phyloP scores from a whole-genome alignment of 2,888 invertebrate genomes.

The Troides aeacus region DNA sequence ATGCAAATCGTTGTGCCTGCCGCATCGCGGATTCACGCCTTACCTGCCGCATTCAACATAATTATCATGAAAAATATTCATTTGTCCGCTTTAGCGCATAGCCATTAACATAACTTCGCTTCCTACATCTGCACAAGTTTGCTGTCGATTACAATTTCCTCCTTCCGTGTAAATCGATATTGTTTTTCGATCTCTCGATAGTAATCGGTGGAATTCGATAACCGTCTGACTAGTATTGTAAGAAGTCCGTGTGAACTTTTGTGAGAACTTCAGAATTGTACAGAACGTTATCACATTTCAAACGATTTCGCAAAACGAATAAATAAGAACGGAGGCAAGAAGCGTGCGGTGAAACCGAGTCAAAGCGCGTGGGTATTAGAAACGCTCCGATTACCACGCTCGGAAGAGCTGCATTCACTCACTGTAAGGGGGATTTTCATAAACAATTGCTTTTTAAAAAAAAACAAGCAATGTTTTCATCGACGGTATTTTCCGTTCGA shows the following conservation, averaged over 20 bases:
- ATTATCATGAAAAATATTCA: constrained; percentile 78
- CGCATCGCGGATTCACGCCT: constrained; percentile 56
- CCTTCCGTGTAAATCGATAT: constrained; percentile 56
- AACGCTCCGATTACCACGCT: constrained; percentile 78
- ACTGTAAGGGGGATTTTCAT: constrained; percentile 36
- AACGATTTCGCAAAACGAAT: constrained; percentile 79
- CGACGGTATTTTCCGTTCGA: not conserved
- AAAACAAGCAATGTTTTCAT: not conserved
- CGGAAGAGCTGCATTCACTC: constrained; percentile 49
- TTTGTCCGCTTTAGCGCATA: constrained; percentile 62
- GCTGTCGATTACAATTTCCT: constrained; percentile 31
- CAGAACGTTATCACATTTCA: constrained; percentile 78
- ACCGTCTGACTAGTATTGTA: constrained; percentile 54
- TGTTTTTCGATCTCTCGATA: constrained; percentile 46
- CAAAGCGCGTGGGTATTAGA: constrained; percentile 79
- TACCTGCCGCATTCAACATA: constrained; percentile 67
- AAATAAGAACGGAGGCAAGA: constrained; percentile 77
- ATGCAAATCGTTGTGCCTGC: constrained; percentile 62
- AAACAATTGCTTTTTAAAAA: constrained; percentile 8
- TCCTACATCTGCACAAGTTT: constrained; percentile 25
- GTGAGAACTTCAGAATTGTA: constrained; percentile 66
- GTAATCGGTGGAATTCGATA: constrained; percentile 69
- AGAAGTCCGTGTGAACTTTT: constrained; percentile 73
- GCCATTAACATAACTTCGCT: constrained; percentile 58
- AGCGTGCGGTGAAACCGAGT: constrained; percentile 78